Percentiles rank a stretch among this genome's conserved stretches.
Conservation (phyloP, 2,888 invertebrate species). For the Eupithecia exiguata region DNA sequence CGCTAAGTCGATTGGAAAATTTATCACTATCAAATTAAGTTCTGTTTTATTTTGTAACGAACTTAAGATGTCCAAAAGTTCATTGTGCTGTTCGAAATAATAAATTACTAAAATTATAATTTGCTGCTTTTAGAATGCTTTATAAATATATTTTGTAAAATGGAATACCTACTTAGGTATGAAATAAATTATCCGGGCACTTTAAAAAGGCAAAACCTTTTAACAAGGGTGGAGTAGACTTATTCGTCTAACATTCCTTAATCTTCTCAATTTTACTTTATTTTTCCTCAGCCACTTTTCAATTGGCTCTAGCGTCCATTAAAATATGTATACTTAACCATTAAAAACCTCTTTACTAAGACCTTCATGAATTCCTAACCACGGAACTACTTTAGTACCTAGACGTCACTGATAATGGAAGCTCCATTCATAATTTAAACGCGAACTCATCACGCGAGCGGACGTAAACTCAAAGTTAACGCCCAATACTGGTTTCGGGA, state of each 20-base stretch:
- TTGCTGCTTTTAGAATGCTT: neutral
- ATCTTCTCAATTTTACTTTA: neutral
- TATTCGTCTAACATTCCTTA: neutral
- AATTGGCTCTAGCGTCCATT: neutral
- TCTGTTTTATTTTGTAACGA: conserved; percentile 33
- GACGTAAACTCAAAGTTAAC: conserved; percentile 56
- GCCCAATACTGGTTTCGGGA: conserved; percentile 53
- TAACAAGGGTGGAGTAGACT: neutral
- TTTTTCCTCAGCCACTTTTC: neutral
- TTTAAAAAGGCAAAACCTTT: neutral
- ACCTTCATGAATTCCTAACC: conserved; percentile 9
- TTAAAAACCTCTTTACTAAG: neutral
- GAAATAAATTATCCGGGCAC: conserved; percentile 1
- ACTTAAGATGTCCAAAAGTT: conserved; percentile 24
- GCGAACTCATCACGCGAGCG: conserved; percentile 64
- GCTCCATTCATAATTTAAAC: conserved; percentile 64
- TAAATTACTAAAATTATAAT: conserved; percentile 10
- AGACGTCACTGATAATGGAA: conserved; percentile 32
- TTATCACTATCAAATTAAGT: conserved; percentile 41
- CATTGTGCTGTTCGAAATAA: conserved; percentile 1
- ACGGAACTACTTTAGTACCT: conserved; percentile 11
- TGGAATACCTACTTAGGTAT: neutral
- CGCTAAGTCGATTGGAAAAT: conserved; percentile 45
- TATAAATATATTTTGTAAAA: neutral
- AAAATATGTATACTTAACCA: neutral